These are phyloP conservation scores for Pentalonia nigronervosa DNA, from an alignment of 1,140 invertebrate genomes.

Conservation along the genomic window DNA sequence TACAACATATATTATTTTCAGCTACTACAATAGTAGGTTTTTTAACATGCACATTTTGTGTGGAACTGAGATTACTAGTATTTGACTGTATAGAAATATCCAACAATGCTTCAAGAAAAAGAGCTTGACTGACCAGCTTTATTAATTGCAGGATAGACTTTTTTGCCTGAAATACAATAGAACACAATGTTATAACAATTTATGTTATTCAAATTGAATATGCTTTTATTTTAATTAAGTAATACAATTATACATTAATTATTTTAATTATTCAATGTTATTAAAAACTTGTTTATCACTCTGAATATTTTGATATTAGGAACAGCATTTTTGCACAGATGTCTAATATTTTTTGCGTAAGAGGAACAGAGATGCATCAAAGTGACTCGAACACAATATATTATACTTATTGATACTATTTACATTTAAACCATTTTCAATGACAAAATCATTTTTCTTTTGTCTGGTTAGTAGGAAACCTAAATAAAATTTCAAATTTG, in stretches of 20 bases:
- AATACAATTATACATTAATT: not conserved
- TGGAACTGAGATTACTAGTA: no score
- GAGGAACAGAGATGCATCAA: not conserved
- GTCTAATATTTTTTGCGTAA: not conserved
- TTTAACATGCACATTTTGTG: no score
- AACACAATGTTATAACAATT: not conserved
- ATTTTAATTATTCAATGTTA: not conserved
- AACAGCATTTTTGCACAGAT: not conserved
- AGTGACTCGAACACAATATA: not conserved
- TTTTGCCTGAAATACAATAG: not conserved
- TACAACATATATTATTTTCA: no score
- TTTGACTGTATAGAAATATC: no score
- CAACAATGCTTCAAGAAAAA: conserved; percentile 2
- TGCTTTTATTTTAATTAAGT: not conserved
- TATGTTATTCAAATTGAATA: not conserved
- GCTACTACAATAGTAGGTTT: no score
- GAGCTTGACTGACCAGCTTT: not conserved
- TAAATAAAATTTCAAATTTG: not conserved
- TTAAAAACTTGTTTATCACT: not conserved
- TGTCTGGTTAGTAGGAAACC: not conserved
- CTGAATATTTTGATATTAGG: not conserved
- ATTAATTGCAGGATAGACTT: not conserved
- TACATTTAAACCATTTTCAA: not conserved
- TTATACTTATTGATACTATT: not conserved
- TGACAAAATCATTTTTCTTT: not conserved